phyloP scores from a whole-genome alignment of 1,140 invertebrate genomes.

The Homalodisca vitripennis region DNA sequence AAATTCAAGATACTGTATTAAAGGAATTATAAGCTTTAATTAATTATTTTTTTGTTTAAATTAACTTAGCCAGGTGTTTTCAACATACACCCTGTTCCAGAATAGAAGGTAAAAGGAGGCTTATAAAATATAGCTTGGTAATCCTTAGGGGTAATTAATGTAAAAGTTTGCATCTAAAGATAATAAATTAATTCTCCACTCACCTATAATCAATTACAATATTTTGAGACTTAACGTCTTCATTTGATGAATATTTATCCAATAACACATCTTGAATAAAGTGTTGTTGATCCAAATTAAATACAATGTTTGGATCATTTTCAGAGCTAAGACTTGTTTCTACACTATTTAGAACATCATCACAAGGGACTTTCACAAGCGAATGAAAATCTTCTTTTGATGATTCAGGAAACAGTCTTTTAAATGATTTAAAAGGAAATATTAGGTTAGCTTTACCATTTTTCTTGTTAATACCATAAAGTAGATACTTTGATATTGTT shows the following conservation, averaged over 20 bases:
- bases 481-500: too few relatives aligned
- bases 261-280: conserved; percentile 12
- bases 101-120: neutral
- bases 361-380: neutral
- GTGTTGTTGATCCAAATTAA: neutral
- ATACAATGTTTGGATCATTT: neutral
- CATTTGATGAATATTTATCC: neutral
- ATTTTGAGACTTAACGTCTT: neutral
- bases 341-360: neutral
- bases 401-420: neutral
- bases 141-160: neutral
- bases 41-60: too few relatives aligned
- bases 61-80: neutral
- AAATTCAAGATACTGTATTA: conserved; percentile 49
- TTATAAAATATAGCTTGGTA: neutral
- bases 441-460: neutral
- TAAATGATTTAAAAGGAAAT: conserved; percentile 14
- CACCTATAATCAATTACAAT: conserved; percentile 20
- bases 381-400: neutral
- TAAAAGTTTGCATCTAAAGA: neutral
- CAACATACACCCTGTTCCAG: neutral
- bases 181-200: neutral
- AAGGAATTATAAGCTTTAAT: neutral
- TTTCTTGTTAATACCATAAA: neutral
- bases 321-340: neutral